phyloP scores from a whole-genome alignment of 2,113 vertebrate genomes.

The Gobiocypris rarus region DNA sequence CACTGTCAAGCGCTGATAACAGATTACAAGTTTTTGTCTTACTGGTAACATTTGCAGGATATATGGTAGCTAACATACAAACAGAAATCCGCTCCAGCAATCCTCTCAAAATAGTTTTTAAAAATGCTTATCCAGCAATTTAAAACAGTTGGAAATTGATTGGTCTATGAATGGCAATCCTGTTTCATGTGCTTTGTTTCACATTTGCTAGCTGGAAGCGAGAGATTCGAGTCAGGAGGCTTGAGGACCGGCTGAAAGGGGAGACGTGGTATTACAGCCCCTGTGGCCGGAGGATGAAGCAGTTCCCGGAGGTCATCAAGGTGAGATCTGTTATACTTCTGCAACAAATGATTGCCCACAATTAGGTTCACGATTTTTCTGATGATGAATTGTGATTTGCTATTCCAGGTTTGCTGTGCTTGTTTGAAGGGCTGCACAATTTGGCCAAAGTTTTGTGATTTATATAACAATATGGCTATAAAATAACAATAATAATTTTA shows the following conservation, averaged over 20 bases:
- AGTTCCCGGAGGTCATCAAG: conserved; percentile 97
- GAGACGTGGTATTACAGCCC: conserved; percentile 99
- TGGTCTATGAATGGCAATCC: background rate
- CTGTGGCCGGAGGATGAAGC: conserved; percentile 95
- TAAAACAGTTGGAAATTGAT: background rate
- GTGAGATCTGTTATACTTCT: conserved; percentile 64
- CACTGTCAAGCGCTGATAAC: background rate
- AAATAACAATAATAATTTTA: no score
- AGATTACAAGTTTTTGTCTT: background rate
- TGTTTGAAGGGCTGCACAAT: no score
- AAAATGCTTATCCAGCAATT: background rate
- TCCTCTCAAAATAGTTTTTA: background rate
- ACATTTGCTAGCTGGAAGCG: conserved; percentile 83
- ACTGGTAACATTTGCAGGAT: background rate
- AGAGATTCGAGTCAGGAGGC: conserved; percentile 89
- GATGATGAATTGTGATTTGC: no score
- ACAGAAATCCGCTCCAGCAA: background rate
- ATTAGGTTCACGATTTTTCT: no score
- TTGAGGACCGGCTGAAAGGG: conserved; percentile 89
- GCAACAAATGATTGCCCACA: no score
- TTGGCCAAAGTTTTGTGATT: no score
- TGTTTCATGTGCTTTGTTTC: background rate
- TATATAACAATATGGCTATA: no score
- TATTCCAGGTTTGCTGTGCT: no score
- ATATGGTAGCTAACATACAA: background rate